These are phyloP conservation scores for Odontocerum albicorne DNA, from an alignment of 2,888 invertebrate species.

Conservation along the genomic window DNA sequence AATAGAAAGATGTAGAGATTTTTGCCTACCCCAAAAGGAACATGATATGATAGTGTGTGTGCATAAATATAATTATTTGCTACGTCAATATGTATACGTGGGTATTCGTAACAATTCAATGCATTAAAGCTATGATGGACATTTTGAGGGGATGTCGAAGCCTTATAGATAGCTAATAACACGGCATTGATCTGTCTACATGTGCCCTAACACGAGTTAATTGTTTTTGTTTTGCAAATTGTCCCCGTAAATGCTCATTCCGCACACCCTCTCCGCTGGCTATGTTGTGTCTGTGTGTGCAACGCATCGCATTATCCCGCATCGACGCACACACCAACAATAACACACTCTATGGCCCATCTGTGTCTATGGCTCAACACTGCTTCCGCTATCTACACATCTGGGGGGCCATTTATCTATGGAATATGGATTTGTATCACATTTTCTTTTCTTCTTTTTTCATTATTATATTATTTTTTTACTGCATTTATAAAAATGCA, in stretches of 20 bases:
- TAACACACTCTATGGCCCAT: slow-evolving; percentile 24
- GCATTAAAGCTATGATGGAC: too few relatives aligned
- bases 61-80: too few relatives aligned
- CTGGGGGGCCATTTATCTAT: slow-evolving; percentile 22
- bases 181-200: too few relatives aligned
- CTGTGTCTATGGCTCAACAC: slow-evolving; percentile 20
- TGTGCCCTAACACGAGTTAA: background rate
- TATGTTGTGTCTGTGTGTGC: slow-evolving; percentile 29
- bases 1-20: too few relatives aligned
- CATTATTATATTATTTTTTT: slow-evolving; percentile 43
- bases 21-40: too few relatives aligned
- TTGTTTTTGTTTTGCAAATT: slow-evolving; percentile 25
- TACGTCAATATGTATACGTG: too few relatives aligned
- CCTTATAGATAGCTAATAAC: too few relatives aligned
- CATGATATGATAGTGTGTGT: too few relatives aligned
- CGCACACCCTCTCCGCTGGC: slow-evolving; percentile 24
- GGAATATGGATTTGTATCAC: slow-evolving; percentile 35
- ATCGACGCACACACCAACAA: slow-evolving; percentile 10
- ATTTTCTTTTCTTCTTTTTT: slow-evolving; percentile 31
- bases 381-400: slow-evolving; percentile 25
- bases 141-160: too few relatives aligned
- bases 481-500: slow-evolving; percentile 3
- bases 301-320: slow-evolving; percentile 13
- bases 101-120: too few relatives aligned
- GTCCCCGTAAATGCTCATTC: slow-evolving; percentile 12